Evolutionary conservation across 2,888 invertebrate species (phyloP), one percentile per base, ranked within the genome.

Genomic region (Hirtodrosophila trivittata): DNA sequence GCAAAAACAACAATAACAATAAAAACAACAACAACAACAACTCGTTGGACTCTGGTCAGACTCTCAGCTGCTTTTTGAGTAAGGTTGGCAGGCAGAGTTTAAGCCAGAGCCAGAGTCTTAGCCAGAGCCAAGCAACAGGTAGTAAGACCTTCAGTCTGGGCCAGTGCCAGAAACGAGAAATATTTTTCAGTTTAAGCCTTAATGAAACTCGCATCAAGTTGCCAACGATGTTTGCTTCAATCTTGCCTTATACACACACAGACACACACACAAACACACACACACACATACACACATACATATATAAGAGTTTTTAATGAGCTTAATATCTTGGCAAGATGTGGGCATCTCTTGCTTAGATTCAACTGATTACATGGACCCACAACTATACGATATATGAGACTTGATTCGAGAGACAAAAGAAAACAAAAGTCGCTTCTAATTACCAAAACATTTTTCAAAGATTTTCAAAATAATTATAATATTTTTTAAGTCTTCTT

Each of bases 201-300:
- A 86, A 83, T 83, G 87, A 83, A 86, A 85, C 83, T 85, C 77
- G 66, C 76, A 82, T 85, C 86, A 77, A 71, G 82, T 77, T 84
- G 77, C 77, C 77, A 54, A 38, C 45, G 54, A 8, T n/a, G 21
- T 8, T 37, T 41, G 63, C 18, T 63, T 51, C n/a, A 21, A 38
- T 28, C 42, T 45, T 42, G 32, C n/a, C n/a, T n/a, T n/a, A n/a
- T n/a, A n/a, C n/a, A n/a, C 5, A 5, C 37, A 32, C 45, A 47
- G 47, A 13, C 12, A 21, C 35, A 42, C 38, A 30, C 30, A 52
- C 62, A 33, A 1, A 46, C 32, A 28, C 5, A 13, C 32, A 65
- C 50, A 47, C 16, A 47, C 21, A 25, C 26, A 6, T 9, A 41
- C 46, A 42, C 41, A 37, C 25, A 46, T 25, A 38, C 33, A 41